Base-by-base conservation (phyloP, 1,140 invertebrate species). In the Tetragonula clypearis region DNA sequence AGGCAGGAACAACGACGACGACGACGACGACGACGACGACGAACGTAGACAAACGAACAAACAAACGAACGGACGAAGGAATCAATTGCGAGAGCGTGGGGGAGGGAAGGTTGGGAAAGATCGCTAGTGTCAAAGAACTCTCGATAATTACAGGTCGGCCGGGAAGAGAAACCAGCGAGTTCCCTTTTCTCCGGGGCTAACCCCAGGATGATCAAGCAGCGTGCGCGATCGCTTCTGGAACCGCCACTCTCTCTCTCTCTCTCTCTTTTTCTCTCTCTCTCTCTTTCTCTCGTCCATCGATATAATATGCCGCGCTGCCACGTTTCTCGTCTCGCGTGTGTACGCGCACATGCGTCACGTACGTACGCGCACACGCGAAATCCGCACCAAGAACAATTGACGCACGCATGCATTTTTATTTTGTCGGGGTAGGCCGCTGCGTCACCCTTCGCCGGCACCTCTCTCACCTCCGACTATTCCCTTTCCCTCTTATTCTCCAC, bases 341-440 rank as follows among this genome's bases (percentile, higher is more conserved):
- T n/a, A 79, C 35, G 58, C 21, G 58, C 71, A 21, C 62, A 41
- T 17, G 12, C n/a, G n/a, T 62, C 60, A 75, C 62, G 35, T 56
- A 53, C 41, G 26, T 56, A 35, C 26, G 15, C 68, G 19, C 56
- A 66, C 23, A 66, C 26, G 30, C 17, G 72, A 58, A 53, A 49
- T 69, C 68, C 66, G 77, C 74, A 68, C 68, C 69, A 88, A 92
- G 91, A 92, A 93, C 91, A 93, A 93, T 93, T 88, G 88, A 90
- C 74, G 88, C 86, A 91, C 89, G 90, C 88, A 90, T 90, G 92
- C 90, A 92, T 92, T 93, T 92, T 88, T 92, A 91, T 92, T 91
- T 88, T 86, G 85, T 89, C 87, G 81, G 86, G 72, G 75, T 62
- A 77, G 68, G 85, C 71, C 78, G 76, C 55, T 75, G 66, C 56